Evolutionary conservation across 2,797 vertebrate genomes (phyloP), one percentile per base, ranked within the genome.

Genomic region (Gallinago nigripennis): DNA sequence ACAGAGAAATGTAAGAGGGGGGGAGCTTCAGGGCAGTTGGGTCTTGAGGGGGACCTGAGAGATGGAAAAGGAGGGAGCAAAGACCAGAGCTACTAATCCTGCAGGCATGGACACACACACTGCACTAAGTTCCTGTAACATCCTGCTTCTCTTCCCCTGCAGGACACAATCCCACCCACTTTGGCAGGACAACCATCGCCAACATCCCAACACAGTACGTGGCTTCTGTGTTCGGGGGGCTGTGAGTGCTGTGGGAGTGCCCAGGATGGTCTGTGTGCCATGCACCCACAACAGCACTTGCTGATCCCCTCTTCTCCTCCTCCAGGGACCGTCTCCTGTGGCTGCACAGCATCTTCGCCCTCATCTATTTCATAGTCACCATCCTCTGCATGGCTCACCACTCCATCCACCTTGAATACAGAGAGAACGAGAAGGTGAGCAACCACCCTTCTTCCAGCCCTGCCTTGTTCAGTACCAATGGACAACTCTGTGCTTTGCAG

Each of bases 131-230:
- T 85, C 21, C 54, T 3, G 10, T 91, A 77, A 95, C 30, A 16
- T 82, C 45, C 18, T 4, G 3, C 45, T 86, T 95, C 50, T 85
- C 64, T 79, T 95, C 65, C 83, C 97, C 95, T 98, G 95, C 98
- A 99, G 99, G 98, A 96, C 97, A 98, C 95, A 98, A 98, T 93
- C 99, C 99, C 15, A 92, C 99, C 93, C 99, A 99, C 96, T 99
- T 99, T 16, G 99, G 99, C 68, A 98, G 99, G 97, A 99, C 99
- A 69, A 99, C 99, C 50, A 98, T 99, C 33, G 99, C 98, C 90
- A 99, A 99, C 97, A 98, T 99, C 94, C 98, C 98, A 9, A 98
- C 98, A 80, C 98, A 99, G 99, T 99, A 98, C 88, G 99, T 99
- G 87, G 90, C 87, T 91, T 33, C 31, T 17, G 13, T 30, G 28